Conservation (phyloP, 1,140 invertebrate genomes). For the Caenorhabditis inopinata region DNA sequence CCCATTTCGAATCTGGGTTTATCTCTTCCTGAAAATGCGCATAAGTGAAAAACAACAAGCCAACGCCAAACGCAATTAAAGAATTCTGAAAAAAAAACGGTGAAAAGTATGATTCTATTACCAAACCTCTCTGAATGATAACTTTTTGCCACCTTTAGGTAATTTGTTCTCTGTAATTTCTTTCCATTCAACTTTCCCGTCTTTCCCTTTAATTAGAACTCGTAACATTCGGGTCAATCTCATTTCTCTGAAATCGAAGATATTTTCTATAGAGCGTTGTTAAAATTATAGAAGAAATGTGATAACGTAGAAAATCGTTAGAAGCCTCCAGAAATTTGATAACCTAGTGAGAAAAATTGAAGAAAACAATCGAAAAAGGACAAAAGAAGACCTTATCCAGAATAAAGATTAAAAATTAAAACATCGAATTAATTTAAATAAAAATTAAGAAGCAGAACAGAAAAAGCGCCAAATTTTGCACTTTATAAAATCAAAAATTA, state of each 20-base stretch:
- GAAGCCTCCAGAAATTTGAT: neutral
- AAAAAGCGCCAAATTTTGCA: no score
- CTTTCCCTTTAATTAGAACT: neutral
- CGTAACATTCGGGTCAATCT: neutral
- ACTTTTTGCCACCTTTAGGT: neutral
- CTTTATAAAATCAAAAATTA: no score
- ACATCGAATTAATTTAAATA: no score
- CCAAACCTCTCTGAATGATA: conserved; percentile 1
- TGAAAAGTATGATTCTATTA: neutral
- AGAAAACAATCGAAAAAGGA: no score
- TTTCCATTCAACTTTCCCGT: conserved; percentile 1
- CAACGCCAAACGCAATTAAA: neutral
- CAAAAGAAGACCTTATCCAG: no score
- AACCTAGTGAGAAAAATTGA: neutral
- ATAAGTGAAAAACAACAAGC: neutral
- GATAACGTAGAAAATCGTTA: no score
- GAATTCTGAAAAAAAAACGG: neutral
- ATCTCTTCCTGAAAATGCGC: conserved; percentile 14
- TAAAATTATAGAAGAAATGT: no score
- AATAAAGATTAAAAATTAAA: no score
- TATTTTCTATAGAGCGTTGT: neutral
- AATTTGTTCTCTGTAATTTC: neutral
- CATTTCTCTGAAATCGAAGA: neutral
- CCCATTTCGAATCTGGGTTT: conserved; percentile 9
- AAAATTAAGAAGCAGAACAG: no score